A percentile compares a stretch with the other conserved stretches of the same genome.
Conservation (phyloP, 2,888 invertebrate genomes). For the Apeira syringaria region DNA sequence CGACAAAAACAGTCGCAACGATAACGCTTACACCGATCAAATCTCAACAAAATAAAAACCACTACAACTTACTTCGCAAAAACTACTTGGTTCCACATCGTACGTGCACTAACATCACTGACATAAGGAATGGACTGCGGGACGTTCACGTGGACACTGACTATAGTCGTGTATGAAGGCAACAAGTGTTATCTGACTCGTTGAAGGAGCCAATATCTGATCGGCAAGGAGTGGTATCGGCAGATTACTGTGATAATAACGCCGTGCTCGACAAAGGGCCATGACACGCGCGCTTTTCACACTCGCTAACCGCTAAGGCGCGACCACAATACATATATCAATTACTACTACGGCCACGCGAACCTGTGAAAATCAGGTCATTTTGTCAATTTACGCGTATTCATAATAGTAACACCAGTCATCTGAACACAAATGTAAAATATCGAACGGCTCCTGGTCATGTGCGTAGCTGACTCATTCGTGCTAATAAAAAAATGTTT, state of each 20-base stretch:
- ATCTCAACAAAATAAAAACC: constrained; percentile 8
- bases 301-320: neutral
- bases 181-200: constrained; percentile 51
- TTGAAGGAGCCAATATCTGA: constrained; percentile 52
- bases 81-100: constrained; percentile 70
- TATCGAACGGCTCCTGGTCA: too few relatives aligned
- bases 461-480: too few relatives aligned
- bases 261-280: neutral
- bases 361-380: too few relatives aligned
- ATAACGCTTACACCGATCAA: constrained; percentile 13
- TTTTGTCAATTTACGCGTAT: too few relatives aligned
- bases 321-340: constrained; percentile 20
- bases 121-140: constrained; percentile 29
- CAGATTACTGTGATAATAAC: constrained; percentile 26
- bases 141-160: constrained; percentile 39
- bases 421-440: too few relatives aligned
- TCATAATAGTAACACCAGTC: too few relatives aligned
- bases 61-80: constrained; percentile 56
- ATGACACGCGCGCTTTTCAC: neutral
- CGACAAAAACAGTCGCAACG: constrained; percentile 20
- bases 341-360: constrained; percentile 7
- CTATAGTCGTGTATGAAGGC: constrained; percentile 41
- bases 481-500: too few relatives aligned
- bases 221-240: constrained; percentile 47
- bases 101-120: constrained; percentile 31